A percentile compares a stretch with the other conserved stretches of the same genome.
phyloP scores from a whole-genome alignment of 1,140 invertebrate genomes.

The Diprion similis region DNA sequence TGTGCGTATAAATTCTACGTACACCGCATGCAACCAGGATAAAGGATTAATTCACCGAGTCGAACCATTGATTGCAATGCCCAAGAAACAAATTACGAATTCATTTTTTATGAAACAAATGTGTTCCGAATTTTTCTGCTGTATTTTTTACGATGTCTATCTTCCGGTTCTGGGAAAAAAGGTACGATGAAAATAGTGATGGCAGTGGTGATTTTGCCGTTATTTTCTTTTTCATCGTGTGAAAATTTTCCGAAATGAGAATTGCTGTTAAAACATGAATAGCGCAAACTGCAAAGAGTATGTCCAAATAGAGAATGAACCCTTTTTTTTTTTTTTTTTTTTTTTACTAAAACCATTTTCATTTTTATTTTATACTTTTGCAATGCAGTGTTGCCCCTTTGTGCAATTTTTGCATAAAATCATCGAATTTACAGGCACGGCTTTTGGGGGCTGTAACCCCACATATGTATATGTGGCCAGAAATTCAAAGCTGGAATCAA shows the following conservation, averaged over 20 bases:
- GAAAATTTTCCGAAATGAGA: conserved; percentile 46
- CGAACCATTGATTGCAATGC: conserved; percentile 38
- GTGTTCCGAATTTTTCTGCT: conserved; percentile 41
- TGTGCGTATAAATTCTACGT: no score
- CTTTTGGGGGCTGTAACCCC: neutral
- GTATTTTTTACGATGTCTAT: conserved; percentile 7
- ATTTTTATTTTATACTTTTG: neutral
- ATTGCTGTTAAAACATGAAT: conserved; percentile 47
- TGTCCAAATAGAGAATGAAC: neutral
- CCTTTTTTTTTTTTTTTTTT: neutral
- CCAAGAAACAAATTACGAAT: conserved; percentile 36
- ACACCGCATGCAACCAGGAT: no score
- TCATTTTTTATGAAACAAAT: conserved; percentile 41
- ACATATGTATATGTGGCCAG: neutral
- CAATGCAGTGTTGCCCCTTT: neutral
- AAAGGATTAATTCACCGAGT: conserved; percentile 13
- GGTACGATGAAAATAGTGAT: conserved; percentile 33
- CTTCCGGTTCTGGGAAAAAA: conserved; percentile 22
- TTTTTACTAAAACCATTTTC: neutral
- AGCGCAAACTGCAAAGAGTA: neutral
- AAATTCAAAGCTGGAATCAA: neutral
- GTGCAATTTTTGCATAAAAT: conserved; percentile 8
- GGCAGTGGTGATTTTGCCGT: conserved; percentile 26
- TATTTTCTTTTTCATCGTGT: conserved; percentile 44
- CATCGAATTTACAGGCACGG: neutral